These are phyloP conservation scores for Mylabris sibirica DNA, from an alignment of 2,888 invertebrate genomes.

Conservation along the genomic window DNA sequence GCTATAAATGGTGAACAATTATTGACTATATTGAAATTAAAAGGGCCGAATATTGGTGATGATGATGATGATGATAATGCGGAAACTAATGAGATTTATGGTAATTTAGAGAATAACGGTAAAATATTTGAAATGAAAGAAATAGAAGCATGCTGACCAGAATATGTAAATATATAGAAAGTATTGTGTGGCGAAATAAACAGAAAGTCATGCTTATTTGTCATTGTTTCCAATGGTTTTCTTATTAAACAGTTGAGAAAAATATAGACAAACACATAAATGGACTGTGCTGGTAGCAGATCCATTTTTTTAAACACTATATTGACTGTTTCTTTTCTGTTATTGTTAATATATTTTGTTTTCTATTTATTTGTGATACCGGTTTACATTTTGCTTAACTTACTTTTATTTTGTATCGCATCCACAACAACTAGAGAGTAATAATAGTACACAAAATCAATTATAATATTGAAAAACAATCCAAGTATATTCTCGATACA, in stretches of 20 bases:
- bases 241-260: neutral
- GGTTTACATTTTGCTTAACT: slow-evolving; percentile 35
- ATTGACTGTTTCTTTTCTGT: slow-evolving; percentile 5
- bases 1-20: slow-evolving; percentile 73
- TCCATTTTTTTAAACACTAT: slow-evolving; percentile 28
- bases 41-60: slow-evolving; percentile 52
- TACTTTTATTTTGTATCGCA: slow-evolving; percentile 9
- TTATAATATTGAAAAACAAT: too few relatives aligned
- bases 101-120: slow-evolving; percentile 66
- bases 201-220: slow-evolving; percentile 35
- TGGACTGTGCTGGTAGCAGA: slow-evolving; percentile 50
- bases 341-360: slow-evolving; percentile 17
- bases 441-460: too few relatives aligned
- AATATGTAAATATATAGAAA: slow-evolving; percentile 24
- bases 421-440: neutral
- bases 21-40: slow-evolving; percentile 71
- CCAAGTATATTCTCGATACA: too few relatives aligned
- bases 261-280: slow-evolving; percentile 21
- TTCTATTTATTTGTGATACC: slow-evolving; percentile 18
- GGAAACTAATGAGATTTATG: slow-evolving; percentile 54
- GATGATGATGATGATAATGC: slow-evolving; percentile 44
- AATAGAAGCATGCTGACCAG: slow-evolving; percentile 55
- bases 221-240: slow-evolving; percentile 20
- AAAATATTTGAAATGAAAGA: slow-evolving; percentile 67
- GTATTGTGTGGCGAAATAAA: slow-evolving; percentile 4